Evolutionary conservation across 1,140 invertebrate species (phyloP).

Genomic region (Sipha flava): DNA sequence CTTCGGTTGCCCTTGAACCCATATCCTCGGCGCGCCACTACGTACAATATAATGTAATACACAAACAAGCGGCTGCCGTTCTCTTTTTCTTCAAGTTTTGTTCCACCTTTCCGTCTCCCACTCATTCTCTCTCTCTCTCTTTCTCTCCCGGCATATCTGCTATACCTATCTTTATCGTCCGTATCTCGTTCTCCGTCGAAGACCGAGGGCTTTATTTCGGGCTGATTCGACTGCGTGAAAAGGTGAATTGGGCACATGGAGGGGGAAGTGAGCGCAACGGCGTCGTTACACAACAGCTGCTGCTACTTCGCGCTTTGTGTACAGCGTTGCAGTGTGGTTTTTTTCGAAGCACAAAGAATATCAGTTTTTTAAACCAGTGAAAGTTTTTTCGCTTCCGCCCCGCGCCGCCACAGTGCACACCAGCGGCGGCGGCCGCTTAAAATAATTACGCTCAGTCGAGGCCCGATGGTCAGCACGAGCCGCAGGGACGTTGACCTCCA

Average conservation of each 20-base stretch:
- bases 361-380: not conserved
- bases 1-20: conserved; percentile 31
- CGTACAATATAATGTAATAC: not conserved
- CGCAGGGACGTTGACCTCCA: conserved; percentile 30
- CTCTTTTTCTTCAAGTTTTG: conserved; percentile 10
- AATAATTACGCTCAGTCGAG: not conserved
- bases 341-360: conserved; percentile 1
- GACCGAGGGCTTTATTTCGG: not conserved
- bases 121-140: too few relatives aligned
- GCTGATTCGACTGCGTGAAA: not conserved
- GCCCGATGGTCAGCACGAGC: conserved; percentile 30
- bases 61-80: not conserved
- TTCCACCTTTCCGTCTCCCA: not conserved
- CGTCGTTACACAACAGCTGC: conserved; percentile 16
- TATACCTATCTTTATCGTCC: too few relatives aligned
- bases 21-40: conserved; percentile 5
- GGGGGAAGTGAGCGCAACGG: not conserved
- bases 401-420: not conserved
- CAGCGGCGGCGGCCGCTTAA: not conserved
- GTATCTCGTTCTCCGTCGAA: too few relatives aligned
- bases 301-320: not conserved
- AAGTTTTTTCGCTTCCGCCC: conserved; percentile 32
- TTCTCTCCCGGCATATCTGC: too few relatives aligned
- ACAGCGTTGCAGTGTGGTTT: not conserved
- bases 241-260: not conserved